Percentiles rank a stretch among this genome's conserved stretches.
phyloP scores from a whole-genome alignment of 2,888 invertebrate species.

The Mesopsocus fuscifrons region DNA sequence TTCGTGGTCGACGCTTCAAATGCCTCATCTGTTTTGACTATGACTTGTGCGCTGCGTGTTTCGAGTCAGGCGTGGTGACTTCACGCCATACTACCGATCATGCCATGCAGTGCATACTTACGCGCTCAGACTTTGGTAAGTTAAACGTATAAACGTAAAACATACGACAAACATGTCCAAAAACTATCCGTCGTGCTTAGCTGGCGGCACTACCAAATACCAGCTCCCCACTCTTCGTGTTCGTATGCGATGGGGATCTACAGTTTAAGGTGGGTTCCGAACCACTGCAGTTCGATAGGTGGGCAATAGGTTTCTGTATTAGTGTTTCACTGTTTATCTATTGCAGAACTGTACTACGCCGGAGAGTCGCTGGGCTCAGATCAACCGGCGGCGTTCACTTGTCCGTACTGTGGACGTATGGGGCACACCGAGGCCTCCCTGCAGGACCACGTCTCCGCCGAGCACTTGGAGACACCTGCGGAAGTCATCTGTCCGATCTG shows the following conservation, averaged over 20 bases:
- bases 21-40: slow-evolving; percentile 98
- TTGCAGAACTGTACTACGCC: slow-evolving; percentile 80
- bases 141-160: slow-evolving; percentile 12
- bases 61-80: slow-evolving; percentile 78
- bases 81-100: slow-evolving; percentile 90
- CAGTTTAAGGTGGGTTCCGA: too few species aligned
- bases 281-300: too few species aligned
- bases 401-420: slow-evolving; percentile 93
- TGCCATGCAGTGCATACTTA: slow-evolving; percentile 97
- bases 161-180: too few species aligned
- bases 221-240: too few species aligned
- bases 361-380: slow-evolving; percentile 83
- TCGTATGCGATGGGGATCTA: too few species aligned
- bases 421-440: slow-evolving; percentile 86
- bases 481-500: slow-evolving; percentile 96
- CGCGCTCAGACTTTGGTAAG: slow-evolving; percentile 86
- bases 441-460: slow-evolving; percentile 76
- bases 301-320: too few species aligned
- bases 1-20: slow-evolving; percentile 94
- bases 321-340: too few species aligned
- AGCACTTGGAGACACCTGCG: slow-evolving; percentile 77
- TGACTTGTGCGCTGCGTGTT: slow-evolving; percentile 93
- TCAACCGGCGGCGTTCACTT: slow-evolving; percentile 90
- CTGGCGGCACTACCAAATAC: too few species aligned
- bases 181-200: too few species aligned